Evolutionary conservation across 2,797 vertebrate genomes (phyloP).

Genomic region (Poeciliopsis paucimaculata): DNA sequence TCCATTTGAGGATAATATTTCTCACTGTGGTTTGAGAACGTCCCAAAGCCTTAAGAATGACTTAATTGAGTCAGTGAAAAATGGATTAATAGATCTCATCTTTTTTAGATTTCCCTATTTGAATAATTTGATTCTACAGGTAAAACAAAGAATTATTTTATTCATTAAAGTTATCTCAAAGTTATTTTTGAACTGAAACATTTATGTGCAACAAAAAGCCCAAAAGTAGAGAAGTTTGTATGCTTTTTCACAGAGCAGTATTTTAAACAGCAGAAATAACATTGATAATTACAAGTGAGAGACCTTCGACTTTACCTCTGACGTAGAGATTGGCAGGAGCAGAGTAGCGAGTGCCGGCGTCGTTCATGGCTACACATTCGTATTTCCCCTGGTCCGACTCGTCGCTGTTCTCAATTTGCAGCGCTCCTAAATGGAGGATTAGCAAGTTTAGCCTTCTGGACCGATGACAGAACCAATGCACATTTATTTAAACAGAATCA

Average conservation of each 20-base stretch:
- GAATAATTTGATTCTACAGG: not conserved
- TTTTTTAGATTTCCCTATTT: not conserved
- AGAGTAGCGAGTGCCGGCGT: slow-evolving; percentile 82
- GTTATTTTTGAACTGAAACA: not conserved
- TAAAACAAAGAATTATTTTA: not conserved
- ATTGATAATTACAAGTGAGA: slow-evolving; percentile 18
- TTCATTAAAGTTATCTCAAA: not conserved
- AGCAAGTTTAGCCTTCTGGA: slow-evolving; percentile 59
- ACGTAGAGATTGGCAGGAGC: slow-evolving; percentile 85
- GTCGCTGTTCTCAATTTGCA: slow-evolving; percentile 85
- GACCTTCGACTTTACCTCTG: slow-evolving; percentile 75
- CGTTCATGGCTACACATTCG: slow-evolving; percentile 84
- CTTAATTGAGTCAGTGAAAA: not conserved
- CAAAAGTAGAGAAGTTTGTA: not conserved
- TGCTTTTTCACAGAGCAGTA: not conserved
- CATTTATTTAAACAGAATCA: slow-evolving; percentile 46
- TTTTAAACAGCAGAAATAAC: slow-evolving; percentile 20
- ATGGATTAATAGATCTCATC: not conserved
- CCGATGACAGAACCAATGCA: slow-evolving; percentile 56
- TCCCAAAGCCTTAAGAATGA: not conserved
- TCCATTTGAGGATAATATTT: not conserved
- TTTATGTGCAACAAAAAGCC: not conserved
- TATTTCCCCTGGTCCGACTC: slow-evolving; percentile 85
- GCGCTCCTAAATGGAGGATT: slow-evolving; percentile 75
- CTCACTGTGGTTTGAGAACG: not conserved